phyloP scores from a whole-genome alignment of 2,113 vertebrate genomes.

The Nannospalax galili region DNA sequence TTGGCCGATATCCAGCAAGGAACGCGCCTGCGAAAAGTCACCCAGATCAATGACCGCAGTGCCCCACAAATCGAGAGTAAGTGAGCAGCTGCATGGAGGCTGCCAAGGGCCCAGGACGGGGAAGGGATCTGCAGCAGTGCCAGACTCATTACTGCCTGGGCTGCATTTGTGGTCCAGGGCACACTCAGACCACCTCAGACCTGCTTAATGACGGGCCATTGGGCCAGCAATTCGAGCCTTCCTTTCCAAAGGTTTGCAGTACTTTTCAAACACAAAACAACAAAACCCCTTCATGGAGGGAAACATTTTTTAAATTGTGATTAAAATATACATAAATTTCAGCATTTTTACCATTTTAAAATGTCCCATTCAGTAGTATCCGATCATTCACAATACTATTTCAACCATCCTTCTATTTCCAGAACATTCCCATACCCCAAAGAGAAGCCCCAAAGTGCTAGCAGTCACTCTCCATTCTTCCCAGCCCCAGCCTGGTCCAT shows the following conservation, averaged over 20 bases:
- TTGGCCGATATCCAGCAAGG: constrained; percentile 96
- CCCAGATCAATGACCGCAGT: constrained; percentile 94
- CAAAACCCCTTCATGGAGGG: neutral
- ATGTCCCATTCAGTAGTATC: neutral
- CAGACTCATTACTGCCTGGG: neutral
- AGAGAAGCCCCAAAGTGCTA: neutral
- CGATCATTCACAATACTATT: neutral
- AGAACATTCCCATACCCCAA: neutral
- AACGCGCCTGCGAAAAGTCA: constrained; percentile 91
- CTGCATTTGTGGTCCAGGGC: neutral
- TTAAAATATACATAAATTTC: constrained; percentile 9
- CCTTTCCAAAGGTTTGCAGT: neutral
- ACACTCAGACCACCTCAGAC: neutral
- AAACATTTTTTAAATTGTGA: neutral
- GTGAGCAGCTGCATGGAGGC: constrained; percentile 45
- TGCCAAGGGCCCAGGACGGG: fast-evolving
- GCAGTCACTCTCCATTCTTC: neutral
- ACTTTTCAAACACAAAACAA: neutral
- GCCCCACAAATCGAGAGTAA: constrained; percentile 93
- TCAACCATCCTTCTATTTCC: neutral
- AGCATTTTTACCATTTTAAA: neutral
- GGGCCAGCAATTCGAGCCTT: neutral
- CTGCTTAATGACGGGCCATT: neutral
- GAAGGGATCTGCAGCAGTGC: too few species aligned
- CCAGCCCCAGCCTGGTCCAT: neutral